phyloP scores from a whole-genome alignment of 2,113 vertebrate species.

The Forbesichthys papilliferus region DNA sequence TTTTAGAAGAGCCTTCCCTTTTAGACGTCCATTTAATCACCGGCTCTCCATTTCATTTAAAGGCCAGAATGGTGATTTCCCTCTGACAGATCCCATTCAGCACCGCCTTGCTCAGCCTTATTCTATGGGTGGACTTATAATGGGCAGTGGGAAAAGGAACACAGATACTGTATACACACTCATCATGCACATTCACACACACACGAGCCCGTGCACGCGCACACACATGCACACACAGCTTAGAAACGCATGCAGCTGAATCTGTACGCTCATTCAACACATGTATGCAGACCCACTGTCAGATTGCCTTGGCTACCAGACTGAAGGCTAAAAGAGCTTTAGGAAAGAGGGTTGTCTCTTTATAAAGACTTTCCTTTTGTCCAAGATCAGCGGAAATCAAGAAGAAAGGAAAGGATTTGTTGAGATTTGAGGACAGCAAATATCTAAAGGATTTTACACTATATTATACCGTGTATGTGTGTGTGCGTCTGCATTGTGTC shows the following conservation, averaged over 20 bases:
- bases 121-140: conserved; percentile 28
- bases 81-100: conserved; percentile 12
- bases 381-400: conserved; percentile 23
- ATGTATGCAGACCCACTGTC: conserved; percentile 14
- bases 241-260: not conserved
- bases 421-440: conserved; percentile 10
- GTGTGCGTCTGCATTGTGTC: not conserved
- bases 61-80: conserved; percentile 6
- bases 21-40: conserved; percentile 30
- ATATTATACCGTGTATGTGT: not conserved
- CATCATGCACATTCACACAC: conserved; percentile 1
- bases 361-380: conserved; percentile 22
- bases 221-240: conserved; percentile 5
- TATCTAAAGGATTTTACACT: not conserved
- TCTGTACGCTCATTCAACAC: not conserved
- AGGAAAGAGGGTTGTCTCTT: conserved; percentile 4
- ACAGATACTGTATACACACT: conserved; percentile 1
- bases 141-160: conserved; percentile 12
- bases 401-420: conserved; percentile 12
- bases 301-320: conserved; percentile 17
- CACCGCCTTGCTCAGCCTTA: not conserved
- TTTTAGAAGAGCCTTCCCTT: not conserved
- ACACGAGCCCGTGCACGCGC: not conserved
- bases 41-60: conserved; percentile 40
- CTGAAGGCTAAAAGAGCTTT: conserved; percentile 18